Evolutionary conservation across 2,797 vertebrate genomes (phyloP).

Genomic region (Okamejei kenojei): DNA sequence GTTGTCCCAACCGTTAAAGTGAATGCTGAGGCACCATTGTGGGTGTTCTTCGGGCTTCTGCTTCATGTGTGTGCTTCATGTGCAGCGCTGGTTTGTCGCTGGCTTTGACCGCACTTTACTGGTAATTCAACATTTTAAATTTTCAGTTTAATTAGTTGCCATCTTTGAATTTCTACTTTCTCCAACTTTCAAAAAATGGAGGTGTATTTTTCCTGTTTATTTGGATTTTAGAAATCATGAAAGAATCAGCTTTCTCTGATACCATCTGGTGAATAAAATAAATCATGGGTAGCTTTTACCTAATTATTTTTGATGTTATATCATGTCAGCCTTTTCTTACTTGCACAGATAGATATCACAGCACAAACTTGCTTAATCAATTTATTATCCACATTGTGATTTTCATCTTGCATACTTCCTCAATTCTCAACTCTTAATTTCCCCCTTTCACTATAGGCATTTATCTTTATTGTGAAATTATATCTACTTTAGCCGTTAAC

Average conservation of each 20-base stretch:
- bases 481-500: background rate
- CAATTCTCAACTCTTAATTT: background rate
- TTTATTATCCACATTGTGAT: background rate
- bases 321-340: too few species aligned
- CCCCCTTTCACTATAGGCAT: background rate
- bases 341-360: too few species aligned
- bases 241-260: too few species aligned
- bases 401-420: background rate
- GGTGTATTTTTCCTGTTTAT: too few species aligned
- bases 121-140: background rate
- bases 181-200: too few species aligned
- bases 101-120: background rate
- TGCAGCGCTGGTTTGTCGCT: background rate
- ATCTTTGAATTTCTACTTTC: background rate
- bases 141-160: background rate
- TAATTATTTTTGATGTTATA: too few species aligned
- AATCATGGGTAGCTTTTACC: too few species aligned
- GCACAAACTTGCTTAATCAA: background rate
- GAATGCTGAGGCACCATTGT: background rate
- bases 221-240: too few species aligned
- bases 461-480: background rate
- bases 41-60: background rate
- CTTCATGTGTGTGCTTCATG: background rate
- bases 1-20: background rate
- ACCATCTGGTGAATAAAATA: too few species aligned